Evolutionary conservation across 2,113 vertebrate species (phyloP).

Genomic region (Atrichornis clamosus): DNA sequence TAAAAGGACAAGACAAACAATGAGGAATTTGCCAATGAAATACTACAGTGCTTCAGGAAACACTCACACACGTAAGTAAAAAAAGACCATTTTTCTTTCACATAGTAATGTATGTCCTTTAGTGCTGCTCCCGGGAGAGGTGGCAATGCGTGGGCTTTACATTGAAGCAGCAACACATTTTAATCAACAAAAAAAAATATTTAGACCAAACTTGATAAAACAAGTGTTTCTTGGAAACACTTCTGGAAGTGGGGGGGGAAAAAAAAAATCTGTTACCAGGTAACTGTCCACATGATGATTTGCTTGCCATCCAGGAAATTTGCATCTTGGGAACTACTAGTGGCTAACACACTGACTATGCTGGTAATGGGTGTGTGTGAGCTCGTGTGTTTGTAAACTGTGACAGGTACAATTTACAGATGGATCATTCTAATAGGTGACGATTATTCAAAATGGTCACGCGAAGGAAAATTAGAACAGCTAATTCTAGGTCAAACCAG

Average conservation of each 20-base stretch:
- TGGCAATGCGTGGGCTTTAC: background rate
- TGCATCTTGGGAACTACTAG: background rate
- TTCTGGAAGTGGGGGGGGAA: background rate
- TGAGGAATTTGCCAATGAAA: background rate
- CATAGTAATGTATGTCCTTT: background rate
- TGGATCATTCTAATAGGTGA: background rate
- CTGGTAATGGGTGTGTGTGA: background rate
- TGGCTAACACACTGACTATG: background rate
- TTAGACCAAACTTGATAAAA: background rate
- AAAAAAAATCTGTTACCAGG: background rate
- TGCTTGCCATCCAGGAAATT: background rate
- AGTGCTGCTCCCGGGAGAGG: background rate
- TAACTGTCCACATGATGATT: background rate
- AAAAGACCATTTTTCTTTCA: background rate
- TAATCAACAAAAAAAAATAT: background rate
- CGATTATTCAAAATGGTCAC: background rate
- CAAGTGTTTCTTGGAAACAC: background rate
- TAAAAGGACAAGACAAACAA: constrained; percentile 38
- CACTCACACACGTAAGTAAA: accelerated
- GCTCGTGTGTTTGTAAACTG: background rate
- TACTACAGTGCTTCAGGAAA: background rate
- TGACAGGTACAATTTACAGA: background rate
- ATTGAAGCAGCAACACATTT: background rate
- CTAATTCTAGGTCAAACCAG: background rate
- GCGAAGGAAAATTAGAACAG: background rate